These are phyloP conservation scores for Meteorus cinctellus DNA, from an alignment of 2,888 invertebrate species.

Conservation along the genomic window DNA sequence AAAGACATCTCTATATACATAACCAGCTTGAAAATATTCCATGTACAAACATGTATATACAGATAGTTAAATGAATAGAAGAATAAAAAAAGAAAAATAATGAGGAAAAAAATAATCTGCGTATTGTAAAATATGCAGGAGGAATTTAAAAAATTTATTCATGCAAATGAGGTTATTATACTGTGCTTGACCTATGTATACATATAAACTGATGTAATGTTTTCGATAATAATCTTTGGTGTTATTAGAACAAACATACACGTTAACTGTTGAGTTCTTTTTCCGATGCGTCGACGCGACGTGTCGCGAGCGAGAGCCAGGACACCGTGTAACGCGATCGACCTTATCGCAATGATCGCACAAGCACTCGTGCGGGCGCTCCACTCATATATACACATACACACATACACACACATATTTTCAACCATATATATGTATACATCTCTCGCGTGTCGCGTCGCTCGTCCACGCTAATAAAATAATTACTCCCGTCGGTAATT, in stretches of 20 bases:
- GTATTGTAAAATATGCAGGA: not conserved
- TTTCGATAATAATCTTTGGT: conserved; percentile 16
- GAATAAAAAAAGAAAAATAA: not conserved
- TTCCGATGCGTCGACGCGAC: conserved; percentile 30
- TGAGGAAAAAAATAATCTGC: not conserved
- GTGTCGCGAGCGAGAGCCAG: conserved; percentile 31
- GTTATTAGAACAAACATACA: conserved; percentile 29
- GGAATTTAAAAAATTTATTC: not conserved
- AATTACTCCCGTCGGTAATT: conserved; percentile 55
- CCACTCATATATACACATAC: conserved; percentile 4
- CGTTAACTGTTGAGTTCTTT: conserved; percentile 25
- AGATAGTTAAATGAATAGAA: conserved; percentile 7
- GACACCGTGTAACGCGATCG: conserved; percentile 50
- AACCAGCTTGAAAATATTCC: conserved; percentile 6
- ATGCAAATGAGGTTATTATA: conserved; percentile 7
- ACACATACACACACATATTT: not conserved
- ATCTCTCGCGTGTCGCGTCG: conserved; percentile 51
- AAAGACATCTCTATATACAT: conserved; percentile 51
- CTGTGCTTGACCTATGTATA: not conserved
- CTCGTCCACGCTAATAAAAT: conserved; percentile 58
- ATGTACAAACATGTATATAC: not conserved
- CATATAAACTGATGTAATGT: not conserved
- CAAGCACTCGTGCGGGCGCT: conserved; percentile 24
- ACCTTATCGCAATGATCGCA: conserved; percentile 47
- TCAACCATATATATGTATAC: not conserved